Evolutionary conservation across 2,888 invertebrate genomes (phyloP).

Genomic region (Ectobius pallidus): DNA sequence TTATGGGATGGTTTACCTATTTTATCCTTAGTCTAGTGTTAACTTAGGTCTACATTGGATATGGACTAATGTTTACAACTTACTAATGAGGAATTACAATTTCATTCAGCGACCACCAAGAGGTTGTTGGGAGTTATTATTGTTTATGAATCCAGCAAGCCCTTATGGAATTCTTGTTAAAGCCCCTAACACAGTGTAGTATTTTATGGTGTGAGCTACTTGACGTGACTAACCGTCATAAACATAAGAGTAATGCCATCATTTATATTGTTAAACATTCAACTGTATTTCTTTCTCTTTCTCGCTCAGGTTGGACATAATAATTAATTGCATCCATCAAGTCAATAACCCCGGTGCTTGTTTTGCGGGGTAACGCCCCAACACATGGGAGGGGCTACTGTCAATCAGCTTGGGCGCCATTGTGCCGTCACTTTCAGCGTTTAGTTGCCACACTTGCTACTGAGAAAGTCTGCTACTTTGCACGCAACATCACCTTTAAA

Average conservation of each 20-base stretch:
- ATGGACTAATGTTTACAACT: no score
- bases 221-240: conserved; percentile 3
- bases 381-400: conserved; percentile 34
- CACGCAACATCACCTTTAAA: neutral
- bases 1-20: no score
- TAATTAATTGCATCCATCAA: conserved; percentile 39
- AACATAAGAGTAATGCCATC: conserved; percentile 17
- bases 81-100: no score
- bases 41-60: no score
- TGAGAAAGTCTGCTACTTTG: neutral
- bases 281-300: neutral
- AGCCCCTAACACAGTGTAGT: neutral
- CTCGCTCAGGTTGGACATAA: conserved; percentile 14
- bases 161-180: neutral
- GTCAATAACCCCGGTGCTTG: conserved; percentile 36
- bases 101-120: no score
- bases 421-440: conserved; percentile 2
- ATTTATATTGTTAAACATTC: conserved; percentile 22
- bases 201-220: conserved; percentile 14
- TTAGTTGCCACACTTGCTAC: conserved; percentile 8
- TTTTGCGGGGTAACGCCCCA: conserved; percentile 30
- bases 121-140: neutral
- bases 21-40: no score
- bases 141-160: neutral
- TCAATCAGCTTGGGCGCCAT: conserved; percentile 35